Conservation (phyloP, 2,888 invertebrate genomes). For the Sesamia inferens region DNA sequence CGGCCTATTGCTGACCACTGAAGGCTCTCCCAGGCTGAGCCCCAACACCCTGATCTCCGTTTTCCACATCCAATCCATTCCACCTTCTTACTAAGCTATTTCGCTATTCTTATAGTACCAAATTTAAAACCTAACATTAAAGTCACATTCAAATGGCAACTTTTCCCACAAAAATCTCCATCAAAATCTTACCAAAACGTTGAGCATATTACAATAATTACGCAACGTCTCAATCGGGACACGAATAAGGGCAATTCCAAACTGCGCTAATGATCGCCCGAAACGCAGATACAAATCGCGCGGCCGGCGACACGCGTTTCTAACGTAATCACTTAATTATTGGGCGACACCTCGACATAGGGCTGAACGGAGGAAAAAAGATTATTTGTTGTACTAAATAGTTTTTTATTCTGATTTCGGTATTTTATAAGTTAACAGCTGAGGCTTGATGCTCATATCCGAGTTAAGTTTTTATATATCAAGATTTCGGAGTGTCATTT, state of each 20-base stretch:
- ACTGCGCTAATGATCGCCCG: slow-evolving; percentile 78
- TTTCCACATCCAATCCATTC: too few relatives aligned
- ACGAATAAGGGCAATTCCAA: slow-evolving; percentile 66
- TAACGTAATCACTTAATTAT: slow-evolving; percentile 89
- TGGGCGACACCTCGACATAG: slow-evolving; percentile 85
- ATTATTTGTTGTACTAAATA: slow-evolving; percentile 1
- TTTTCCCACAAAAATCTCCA: slow-evolving; percentile 28
- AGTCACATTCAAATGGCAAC: background rate
- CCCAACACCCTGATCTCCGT: too few relatives aligned
- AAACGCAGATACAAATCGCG: slow-evolving; percentile 86
- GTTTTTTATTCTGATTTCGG: background rate
- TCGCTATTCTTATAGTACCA: background rate
- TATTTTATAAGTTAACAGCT: slow-evolving; percentile 7
- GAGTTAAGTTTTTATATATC: background rate
- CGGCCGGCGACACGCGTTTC: slow-evolving; percentile 83
- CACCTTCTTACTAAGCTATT: too few relatives aligned
- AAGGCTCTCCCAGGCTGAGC: too few relatives aligned
- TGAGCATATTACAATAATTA: slow-evolving; percentile 59
- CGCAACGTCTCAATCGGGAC: slow-evolving; percentile 57
- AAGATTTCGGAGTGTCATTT: background rate
- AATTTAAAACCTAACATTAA: background rate
- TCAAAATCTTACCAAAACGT: slow-evolving; percentile 27
- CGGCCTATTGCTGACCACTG: too few relatives aligned
- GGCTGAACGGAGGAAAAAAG: slow-evolving; percentile 68
- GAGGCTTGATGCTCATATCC: background rate